Percentiles rank a stretch among this genome's conserved stretches.
These are phyloP conservation scores for Acipenser oxyrinchus DNA, from an alignment of 2,797 vertebrate genomes.

Conservation along the genomic window DNA sequence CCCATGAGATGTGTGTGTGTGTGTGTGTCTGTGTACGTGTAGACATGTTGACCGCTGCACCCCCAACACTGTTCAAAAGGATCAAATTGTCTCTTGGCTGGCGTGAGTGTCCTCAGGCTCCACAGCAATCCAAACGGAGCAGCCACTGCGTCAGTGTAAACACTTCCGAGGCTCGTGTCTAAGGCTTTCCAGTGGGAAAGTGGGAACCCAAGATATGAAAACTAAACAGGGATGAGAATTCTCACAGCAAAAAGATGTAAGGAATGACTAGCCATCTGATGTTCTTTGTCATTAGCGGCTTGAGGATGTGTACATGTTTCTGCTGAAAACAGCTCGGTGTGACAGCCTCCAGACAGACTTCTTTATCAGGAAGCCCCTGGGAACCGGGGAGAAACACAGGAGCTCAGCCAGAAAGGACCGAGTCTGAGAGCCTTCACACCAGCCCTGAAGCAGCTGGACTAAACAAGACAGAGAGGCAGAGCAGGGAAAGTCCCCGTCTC, in stretches of 20 bases:
- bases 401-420: conserved; percentile 21
- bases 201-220: conserved; percentile 31
- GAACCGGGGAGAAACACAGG: conserved; percentile 41
- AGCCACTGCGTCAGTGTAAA: conserved; percentile 36
- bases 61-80: conserved; percentile 3
- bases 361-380: conserved; percentile 58
- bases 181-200: conserved; percentile 50
- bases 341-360: conserved; percentile 55
- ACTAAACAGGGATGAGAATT: conserved; percentile 56
- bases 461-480: too few species aligned
- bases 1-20: too few species aligned
- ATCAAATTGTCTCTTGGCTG: neutral
- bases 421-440: too few species aligned
- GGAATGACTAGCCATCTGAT: conserved; percentile 56
- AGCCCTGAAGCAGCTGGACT: too few species aligned
- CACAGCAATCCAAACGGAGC: conserved; percentile 39
- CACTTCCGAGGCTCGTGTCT: conserved; percentile 25
- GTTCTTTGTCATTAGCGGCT: conserved; percentile 48
- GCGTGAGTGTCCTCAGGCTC: conserved; percentile 25
- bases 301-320: conserved; percentile 62
- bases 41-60: too few species aligned
- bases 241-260: conserved; percentile 69
- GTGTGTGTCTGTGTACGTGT: too few species aligned
- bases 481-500: too few species aligned
- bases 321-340: conserved; percentile 50